Percentiles rank a stretch among this genome's conserved stretches.
Conservation (phyloP, 2,113 vertebrate genomes). For the Ardeotis arabs region DNA sequence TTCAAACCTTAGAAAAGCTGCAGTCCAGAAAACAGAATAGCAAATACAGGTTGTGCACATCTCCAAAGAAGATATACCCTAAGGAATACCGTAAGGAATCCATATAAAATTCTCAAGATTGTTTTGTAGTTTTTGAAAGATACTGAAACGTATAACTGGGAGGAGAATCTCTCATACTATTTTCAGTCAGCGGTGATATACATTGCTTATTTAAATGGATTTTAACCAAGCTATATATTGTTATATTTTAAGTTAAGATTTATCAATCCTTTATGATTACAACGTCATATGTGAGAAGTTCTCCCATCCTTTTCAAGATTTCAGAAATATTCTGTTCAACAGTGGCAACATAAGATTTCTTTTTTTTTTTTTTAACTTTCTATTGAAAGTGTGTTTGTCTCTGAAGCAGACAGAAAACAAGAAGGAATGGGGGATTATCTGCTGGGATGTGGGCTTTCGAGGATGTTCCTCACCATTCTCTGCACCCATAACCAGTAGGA, state of each 20-base stretch:
- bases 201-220: neutral
- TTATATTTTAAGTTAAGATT: neutral
- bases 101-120: constrained; percentile 2
- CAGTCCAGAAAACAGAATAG: constrained; percentile 63
- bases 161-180: neutral
- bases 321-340: neutral
- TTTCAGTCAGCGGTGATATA: neutral
- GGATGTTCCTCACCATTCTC: too few relatives aligned
- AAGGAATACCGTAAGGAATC: neutral
- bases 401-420: neutral
- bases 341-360: neutral
- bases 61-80: constrained; percentile 21
- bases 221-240: neutral
- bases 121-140: constrained; percentile 22
- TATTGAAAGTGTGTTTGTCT: neutral
- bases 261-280: neutral
- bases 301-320: neutral
- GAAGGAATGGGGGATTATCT: neutral
- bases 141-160: neutral
- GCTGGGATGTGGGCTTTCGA: neutral
- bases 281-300: neutral
- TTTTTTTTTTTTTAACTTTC: neutral
- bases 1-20: constrained; percentile 52
- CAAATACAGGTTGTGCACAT: neutral
- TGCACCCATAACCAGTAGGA: neutral